phyloP scores from a whole-genome alignment of 1,140 invertebrate species.

The Drosophila prosaltans region DNA sequence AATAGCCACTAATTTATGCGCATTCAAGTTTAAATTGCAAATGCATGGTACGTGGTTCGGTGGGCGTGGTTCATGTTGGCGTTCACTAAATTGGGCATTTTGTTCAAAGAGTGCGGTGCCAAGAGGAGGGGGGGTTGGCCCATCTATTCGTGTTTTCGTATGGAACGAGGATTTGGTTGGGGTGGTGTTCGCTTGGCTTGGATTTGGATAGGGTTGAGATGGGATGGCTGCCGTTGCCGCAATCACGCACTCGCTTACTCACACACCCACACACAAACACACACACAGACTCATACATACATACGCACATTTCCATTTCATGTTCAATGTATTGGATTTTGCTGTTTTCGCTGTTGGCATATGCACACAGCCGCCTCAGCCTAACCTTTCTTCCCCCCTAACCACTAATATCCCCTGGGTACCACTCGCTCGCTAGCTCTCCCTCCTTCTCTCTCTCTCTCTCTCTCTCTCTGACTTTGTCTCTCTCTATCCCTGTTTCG shows the following conservation, averaged over 20 bases:
- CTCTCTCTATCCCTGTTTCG: not conserved
- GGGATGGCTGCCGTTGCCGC: conserved; percentile 28
- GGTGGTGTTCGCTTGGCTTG: too few relatives aligned
- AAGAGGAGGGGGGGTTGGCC: not conserved
- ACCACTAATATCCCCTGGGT: not conserved
- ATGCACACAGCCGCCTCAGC: conserved; percentile 2
- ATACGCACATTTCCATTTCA: conserved; percentile 53
- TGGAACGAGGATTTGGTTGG: not conserved
- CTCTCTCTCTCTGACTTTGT: not conserved
- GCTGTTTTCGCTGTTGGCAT: conserved; percentile 46
- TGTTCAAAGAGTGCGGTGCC: conserved; percentile 35
- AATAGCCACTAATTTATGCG: conserved; percentile 77
- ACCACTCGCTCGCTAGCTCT: conserved; percentile 17
- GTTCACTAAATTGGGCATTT: conserved; percentile 71
- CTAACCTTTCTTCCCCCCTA: not conserved
- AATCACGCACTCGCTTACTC: conserved; percentile 53
- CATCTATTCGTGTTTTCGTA: conserved; percentile 1
- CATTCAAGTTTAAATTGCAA: conserved; percentile 79
- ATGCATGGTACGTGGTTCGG: conserved; percentile 60
- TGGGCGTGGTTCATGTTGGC: conserved; percentile 26
- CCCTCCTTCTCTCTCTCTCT: not conserved
- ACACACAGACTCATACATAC: not conserved
- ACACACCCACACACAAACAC: conserved; percentile 15
- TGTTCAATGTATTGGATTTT: conserved; percentile 74
- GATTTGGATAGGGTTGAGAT: too few relatives aligned